A percentile compares a stretch with the other conserved stretches of the same genome.
phyloP scores from a whole-genome alignment of 2,888 invertebrate species.

The Eudasyphora cyanicolor region DNA sequence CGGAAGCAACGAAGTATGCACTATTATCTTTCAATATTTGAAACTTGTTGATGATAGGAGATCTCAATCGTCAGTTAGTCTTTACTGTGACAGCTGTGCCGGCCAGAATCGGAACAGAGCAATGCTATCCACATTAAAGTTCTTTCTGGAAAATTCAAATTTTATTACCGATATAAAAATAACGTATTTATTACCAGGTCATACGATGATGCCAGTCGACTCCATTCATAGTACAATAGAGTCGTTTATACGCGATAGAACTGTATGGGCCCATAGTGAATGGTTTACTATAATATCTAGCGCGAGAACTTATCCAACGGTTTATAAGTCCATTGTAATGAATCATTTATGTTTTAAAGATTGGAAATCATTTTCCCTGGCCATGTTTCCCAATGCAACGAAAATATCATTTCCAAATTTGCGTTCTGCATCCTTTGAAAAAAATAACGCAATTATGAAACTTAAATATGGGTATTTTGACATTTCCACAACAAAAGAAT shows the following conservation, averaged over 20 bases:
- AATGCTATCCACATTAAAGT: not conserved
- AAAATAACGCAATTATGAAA: conserved; percentile 26
- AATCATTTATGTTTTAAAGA: conserved; percentile 50
- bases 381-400: conserved; percentile 26
- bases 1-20: too few relatives aligned
- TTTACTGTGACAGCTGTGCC: conserved; percentile 23
- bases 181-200: too few relatives aligned
- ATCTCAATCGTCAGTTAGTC: not conserved
- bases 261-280: too few relatives aligned
- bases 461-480: conserved; percentile 42
- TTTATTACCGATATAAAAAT: conserved; percentile 20
- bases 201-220: too few relatives aligned
- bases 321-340: conserved; percentile 27
- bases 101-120: conserved; percentile 16
- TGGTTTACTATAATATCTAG: too few relatives aligned
- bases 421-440: conserved; percentile 40
- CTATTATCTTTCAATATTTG: too few relatives aligned
- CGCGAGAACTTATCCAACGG: conserved; percentile 12
- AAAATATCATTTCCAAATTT: conserved; percentile 43
- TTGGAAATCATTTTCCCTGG: conserved; percentile 41
- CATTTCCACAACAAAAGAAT: not conserved
- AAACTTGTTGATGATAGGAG: too few relatives aligned
- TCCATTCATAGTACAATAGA: too few relatives aligned
- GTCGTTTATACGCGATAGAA: too few relatives aligned
- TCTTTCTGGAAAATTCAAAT: conserved; percentile 13